Percentiles rank a stretch among this genome's conserved stretches.
Evolutionary conservation across 2,888 invertebrate species (phyloP).

Genomic region (Amphimallon solstitiale): DNA sequence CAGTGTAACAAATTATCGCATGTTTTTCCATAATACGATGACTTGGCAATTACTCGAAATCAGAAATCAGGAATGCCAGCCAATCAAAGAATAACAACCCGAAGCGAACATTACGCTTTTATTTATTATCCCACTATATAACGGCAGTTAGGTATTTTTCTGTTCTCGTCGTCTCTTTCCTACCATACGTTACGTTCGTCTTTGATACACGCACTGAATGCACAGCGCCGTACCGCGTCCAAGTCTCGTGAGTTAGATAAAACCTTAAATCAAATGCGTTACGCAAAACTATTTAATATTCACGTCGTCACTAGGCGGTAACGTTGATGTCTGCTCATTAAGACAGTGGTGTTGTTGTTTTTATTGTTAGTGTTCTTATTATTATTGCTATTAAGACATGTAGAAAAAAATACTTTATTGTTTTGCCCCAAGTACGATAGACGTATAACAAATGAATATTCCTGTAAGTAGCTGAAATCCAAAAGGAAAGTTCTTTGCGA

Average conservation of each 20-base stretch:
- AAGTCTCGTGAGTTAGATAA: not conserved
- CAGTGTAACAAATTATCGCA: conserved; percentile 24
- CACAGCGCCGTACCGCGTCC: not conserved
- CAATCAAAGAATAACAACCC: conserved; percentile 31
- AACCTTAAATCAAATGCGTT: conserved; percentile 3
- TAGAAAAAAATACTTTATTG: not conserved
- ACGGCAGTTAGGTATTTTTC: not conserved
- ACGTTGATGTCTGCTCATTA: conserved; percentile 24
- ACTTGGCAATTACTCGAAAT: conserved; percentile 28
- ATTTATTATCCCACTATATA: conserved; percentile 22
- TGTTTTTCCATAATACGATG: conserved; percentile 28
- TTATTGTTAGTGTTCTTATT: conserved; percentile 7
- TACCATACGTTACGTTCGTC: not conserved
- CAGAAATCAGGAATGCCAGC: conserved; percentile 27
- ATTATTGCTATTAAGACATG: not conserved
- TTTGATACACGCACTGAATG: not conserved
- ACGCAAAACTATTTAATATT: conserved; percentile 34
- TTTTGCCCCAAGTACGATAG: no score
- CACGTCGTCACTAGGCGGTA: conserved; percentile 26
- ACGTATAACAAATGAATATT: no score
- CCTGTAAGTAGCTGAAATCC: no score
- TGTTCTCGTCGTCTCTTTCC: not conserved
- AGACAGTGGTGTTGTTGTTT: not conserved
- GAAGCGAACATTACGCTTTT: conserved; percentile 30
- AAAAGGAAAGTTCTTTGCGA: no score